Percentiles rank a stretch among this genome's conserved stretches.
Conservation (phyloP, 2,888 invertebrate genomes). For the Eudasyphora cyanicolor region DNA sequence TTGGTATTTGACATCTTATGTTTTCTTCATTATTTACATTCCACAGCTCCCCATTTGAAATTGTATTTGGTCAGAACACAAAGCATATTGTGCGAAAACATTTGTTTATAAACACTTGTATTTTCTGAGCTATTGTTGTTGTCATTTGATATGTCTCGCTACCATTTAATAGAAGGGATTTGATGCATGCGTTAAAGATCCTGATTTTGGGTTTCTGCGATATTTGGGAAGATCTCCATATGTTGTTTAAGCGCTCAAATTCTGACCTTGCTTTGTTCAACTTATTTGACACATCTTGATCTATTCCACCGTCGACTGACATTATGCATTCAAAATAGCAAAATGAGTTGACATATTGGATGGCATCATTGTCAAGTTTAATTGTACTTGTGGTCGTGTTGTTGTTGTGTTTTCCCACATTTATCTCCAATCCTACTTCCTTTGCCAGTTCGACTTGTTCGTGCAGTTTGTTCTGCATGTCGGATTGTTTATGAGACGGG, state of each 20-base stretch:
- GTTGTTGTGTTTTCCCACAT: too few species aligned
- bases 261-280: neutral
- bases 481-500: too few species aligned
- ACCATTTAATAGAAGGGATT: too few species aligned
- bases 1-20: neutral
- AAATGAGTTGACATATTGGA: too few species aligned
- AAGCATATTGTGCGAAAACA: neutral
- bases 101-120: neutral
- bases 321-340: too few species aligned
- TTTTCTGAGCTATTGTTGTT: too few species aligned
- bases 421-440: too few species aligned
- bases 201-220: neutral
- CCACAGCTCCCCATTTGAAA: neutral
- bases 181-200: neutral
- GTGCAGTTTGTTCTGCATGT: neutral
- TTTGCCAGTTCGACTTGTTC: neutral
- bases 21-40: neutral
- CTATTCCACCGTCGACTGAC: neutral
- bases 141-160: neutral
- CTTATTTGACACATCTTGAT: neutral
- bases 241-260: neutral
- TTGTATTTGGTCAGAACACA: neutral
- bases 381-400: too few species aligned
- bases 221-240: neutral
- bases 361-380: too few species aligned